These are phyloP conservation scores for Oscheius sp. DNA, from an alignment of 2,888 invertebrate species.

Conservation along the genomic window DNA sequence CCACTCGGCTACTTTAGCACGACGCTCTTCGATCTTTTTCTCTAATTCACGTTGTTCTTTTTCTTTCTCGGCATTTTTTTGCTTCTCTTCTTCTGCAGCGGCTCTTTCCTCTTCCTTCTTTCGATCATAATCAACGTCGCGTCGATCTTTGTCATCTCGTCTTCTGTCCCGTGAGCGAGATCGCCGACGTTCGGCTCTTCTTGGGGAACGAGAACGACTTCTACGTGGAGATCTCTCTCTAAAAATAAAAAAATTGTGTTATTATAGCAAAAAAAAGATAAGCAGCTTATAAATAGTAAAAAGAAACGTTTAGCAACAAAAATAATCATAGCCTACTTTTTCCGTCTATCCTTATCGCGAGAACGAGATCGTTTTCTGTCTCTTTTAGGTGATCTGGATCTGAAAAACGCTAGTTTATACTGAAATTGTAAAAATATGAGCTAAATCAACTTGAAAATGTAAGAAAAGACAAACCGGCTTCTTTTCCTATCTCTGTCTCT, in stretches of 20 bases:
- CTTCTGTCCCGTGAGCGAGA: conserved; percentile 40
- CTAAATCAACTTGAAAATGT: not conserved
- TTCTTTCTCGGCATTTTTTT: conserved; percentile 10
- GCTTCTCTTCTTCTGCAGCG: conserved; percentile 9
- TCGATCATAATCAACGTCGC: conserved; percentile 25
- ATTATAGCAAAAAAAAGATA: no score
- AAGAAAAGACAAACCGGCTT: conserved; percentile 21
- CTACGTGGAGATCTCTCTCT: not conserved
- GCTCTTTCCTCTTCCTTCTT: conserved; percentile 13
- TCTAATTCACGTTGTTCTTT: conserved; percentile 41
- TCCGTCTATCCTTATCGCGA: conserved; percentile 24
- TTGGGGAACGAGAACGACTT: conserved; percentile 21
- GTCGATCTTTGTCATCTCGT: conserved; percentile 9
- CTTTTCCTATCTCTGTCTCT: conserved; percentile 25
- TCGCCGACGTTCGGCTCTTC: conserved; percentile 25
- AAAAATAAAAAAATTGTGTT: not conserved
- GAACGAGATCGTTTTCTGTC: conserved; percentile 40
- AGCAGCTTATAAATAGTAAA: conserved; percentile 8
- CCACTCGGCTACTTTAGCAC: conserved; percentile 55
- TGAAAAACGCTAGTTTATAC: not conserved
- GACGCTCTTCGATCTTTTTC: conserved; percentile 51
- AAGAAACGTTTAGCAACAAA: no score
- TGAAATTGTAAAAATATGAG: not conserved
- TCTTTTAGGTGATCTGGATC: conserved; percentile 32
- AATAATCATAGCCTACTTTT: conserved; percentile 20